phyloP scores from a whole-genome alignment of 2,113 vertebrate genomes.

The Globicephala melas region DNA sequence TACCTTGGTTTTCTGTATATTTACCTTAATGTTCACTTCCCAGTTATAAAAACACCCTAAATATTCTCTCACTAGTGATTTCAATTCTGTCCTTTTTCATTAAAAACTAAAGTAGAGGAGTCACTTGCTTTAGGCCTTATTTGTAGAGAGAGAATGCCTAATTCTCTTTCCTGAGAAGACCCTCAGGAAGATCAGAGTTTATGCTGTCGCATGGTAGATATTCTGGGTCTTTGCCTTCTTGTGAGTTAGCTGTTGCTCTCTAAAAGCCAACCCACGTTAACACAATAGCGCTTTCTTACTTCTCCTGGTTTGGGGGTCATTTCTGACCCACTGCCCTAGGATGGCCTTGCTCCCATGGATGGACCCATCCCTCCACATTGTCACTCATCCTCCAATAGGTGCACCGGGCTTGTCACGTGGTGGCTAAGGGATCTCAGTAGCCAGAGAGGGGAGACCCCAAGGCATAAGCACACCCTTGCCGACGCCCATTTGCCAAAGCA shows the following conservation, averaged over 20 bases:
- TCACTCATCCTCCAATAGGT: background rate
- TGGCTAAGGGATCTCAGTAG: background rate
- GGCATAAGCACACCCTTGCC: background rate
- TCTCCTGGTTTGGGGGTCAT: background rate
- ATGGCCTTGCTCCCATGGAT: background rate
- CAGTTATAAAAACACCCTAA: background rate
- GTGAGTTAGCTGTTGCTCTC: background rate
- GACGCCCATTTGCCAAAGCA: background rate
- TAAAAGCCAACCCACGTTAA: background rate
- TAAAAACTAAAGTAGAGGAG: background rate
- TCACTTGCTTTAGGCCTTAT: background rate
- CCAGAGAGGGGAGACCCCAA: background rate
- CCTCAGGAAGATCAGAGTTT: background rate
- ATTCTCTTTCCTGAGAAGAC: background rate
- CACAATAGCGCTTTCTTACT: background rate
- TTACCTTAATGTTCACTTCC: background rate
- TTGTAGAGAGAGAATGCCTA: background rate
- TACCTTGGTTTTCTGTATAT: background rate
- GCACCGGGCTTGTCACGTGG: background rate
- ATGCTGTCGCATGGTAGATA: background rate
- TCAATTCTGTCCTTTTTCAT: background rate
- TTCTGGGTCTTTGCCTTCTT: background rate
- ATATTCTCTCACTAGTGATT: background rate
- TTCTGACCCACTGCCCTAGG: rapidly evolving
- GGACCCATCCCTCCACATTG: background rate